A percentile compares a stretch with the other conserved stretches of the same genome.
phyloP scores from a whole-genome alignment of 1,140 invertebrate species.

The Eupeodes corollae region DNA sequence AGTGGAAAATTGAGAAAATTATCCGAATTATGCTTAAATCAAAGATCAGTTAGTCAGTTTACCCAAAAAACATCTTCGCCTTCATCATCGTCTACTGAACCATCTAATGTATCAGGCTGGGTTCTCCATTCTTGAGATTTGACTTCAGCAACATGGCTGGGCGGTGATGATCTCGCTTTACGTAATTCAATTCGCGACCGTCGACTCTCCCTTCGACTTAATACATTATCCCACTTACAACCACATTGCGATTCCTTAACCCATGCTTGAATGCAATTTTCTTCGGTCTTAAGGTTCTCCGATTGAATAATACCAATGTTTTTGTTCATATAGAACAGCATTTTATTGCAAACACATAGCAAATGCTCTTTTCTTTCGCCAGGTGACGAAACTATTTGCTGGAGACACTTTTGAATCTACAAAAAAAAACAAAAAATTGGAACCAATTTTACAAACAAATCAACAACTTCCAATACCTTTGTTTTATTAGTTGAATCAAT shows the following conservation, averaged over 20 bases:
- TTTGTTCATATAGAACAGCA: conserved; percentile 15
- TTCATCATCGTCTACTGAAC: not conserved
- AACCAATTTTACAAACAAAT: conserved; percentile 1
- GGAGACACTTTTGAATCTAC: conserved; percentile 19
- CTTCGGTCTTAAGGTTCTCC: conserved; percentile 38
- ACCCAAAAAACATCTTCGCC: conserved; percentile 18
- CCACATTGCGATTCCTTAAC: conserved; percentile 30
- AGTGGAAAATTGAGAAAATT: not conserved
- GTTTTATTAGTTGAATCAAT: conserved; percentile 7
- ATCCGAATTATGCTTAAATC: conserved; percentile 2
- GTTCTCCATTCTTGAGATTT: no score
- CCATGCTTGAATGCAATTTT: conserved; percentile 45
- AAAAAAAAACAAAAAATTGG: not conserved
- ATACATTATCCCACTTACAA: conserved; percentile 37
- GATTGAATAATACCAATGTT: conserved; percentile 11
- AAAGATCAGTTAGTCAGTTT: conserved; percentile 6
- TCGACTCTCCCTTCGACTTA: conserved; percentile 31
- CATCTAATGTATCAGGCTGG: not conserved
- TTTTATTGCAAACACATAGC: conserved; percentile 21
- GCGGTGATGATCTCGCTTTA: conserved; percentile 8
- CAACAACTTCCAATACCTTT: conserved; percentile 5
- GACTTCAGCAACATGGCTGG: not conserved
- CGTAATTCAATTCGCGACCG: conserved; percentile 28
- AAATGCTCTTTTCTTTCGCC: conserved; percentile 22
- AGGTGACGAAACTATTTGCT: conserved; percentile 8